Base-by-base conservation (phyloP, 2,797 vertebrate species). In the Clarias fuscus region DNA sequence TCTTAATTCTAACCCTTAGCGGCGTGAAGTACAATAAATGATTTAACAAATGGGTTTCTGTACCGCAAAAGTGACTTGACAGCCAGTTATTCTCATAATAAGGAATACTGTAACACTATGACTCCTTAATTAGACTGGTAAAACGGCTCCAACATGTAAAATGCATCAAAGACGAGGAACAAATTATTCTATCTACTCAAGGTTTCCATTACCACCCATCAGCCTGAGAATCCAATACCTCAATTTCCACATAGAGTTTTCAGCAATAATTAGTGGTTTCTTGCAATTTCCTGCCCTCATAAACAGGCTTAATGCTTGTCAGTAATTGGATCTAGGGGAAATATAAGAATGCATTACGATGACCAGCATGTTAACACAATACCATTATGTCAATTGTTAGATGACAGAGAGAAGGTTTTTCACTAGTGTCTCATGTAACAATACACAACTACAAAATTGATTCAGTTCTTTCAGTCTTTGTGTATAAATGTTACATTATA, bases 201-300 rank as follows among this genome's bases (percentile, higher is more conserved):
- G 2, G 87, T 33, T 91, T 89, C 88, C 71, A 64, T 85, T 89
- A 88, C 89, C 73, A 85, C 78, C n/a, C 70, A 10, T 93, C 91
- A 82, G 89, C 90, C 88, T 83, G 30, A 82, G 86, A 88, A 88
- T 85, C 90, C 40, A 86, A 84, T 87, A 43, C 90, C 91, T 53
- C 92, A 91, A 91, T 94, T 94, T 95, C 94, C 94, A 93, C 93
- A 91, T 81, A 94, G 93, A 89, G 91, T 92, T 92, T 93, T 93
- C 70, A 70, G 81, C 90, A 90, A 91, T 90, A 89, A 91, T 81
- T 92, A 94, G 84, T 85, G 93, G 91, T 91, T 91, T 85, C 62
- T 89, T 91, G 90, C 90, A 91, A 92, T 93, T 91, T 91, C 90
- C 88, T 90, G 40, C 78, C 37, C 72, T 64, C 22, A 78, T 87